Conservation (phyloP, 2,888 invertebrate genomes). For the Aelia acuminata region DNA sequence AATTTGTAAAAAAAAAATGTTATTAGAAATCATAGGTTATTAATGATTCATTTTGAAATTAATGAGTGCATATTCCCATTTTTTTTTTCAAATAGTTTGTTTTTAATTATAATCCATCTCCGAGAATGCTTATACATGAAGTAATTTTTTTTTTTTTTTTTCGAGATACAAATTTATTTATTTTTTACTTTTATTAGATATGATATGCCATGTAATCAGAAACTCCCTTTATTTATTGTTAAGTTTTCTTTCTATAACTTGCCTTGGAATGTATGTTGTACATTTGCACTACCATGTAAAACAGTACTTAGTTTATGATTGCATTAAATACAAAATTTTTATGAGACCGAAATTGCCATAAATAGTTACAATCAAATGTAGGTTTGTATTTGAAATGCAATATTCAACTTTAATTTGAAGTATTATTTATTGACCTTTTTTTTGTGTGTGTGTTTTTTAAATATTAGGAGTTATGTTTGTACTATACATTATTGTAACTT, state of each 20-base stretch:
- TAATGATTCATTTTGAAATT: background rate
- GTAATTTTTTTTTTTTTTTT: slow-evolving; percentile 25
- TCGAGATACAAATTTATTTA: background rate
- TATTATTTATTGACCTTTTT: background rate
- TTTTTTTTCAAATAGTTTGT: background rate
- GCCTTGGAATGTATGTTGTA: background rate
- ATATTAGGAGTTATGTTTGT: background rate
- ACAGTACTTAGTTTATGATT: background rate
- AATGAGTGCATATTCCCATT: background rate
- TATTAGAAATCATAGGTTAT: background rate
- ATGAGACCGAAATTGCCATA: background rate
- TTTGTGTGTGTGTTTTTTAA: background rate
- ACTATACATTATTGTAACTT: background rate
- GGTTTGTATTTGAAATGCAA: background rate
- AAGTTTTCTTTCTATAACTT: background rate
- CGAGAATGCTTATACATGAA: background rate
- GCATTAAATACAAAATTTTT: background rate
- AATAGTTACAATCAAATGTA: background rate
- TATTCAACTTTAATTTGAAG: background rate
- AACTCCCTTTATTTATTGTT: background rate
- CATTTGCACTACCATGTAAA: background rate
- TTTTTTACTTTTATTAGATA: background rate
- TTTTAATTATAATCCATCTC: background rate
- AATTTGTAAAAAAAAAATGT: background rate
- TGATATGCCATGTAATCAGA: background rate